A percentile compares a stretch with the other conserved stretches of the same genome.
These are phyloP conservation scores for Patella depressa DNA, from an alignment of 2,888 invertebrate species.

Conservation along the genomic window DNA sequence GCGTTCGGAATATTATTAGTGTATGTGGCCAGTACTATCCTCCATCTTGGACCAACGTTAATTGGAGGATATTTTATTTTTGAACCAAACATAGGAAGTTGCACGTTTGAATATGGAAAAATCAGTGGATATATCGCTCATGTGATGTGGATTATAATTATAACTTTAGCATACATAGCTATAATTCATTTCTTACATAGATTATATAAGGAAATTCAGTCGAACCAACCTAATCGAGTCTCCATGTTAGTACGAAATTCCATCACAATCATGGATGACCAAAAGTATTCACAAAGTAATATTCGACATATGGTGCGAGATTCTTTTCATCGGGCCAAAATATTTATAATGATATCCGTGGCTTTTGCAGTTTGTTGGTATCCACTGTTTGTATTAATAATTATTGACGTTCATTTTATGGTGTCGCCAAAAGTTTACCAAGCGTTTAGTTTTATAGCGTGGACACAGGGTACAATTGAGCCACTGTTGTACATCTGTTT, in stretches of 20 bases:
- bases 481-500: slow-evolving; percentile 68
- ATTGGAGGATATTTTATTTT: slow-evolving; percentile 71
- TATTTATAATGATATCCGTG: slow-evolving; percentile 64
- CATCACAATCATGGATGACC: slow-evolving; percentile 59
- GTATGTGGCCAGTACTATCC: slow-evolving; percentile 68
- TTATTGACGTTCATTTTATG: slow-evolving; percentile 66
- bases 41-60: slow-evolving; percentile 71
- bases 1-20: slow-evolving; percentile 70
- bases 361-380: slow-evolving; percentile 69
- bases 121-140: slow-evolving; percentile 70
- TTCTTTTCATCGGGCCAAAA: slow-evolving; percentile 65
- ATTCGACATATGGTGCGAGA: slow-evolving; percentile 60
- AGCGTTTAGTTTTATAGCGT: slow-evolving; percentile 69
- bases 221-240: slow-evolving; percentile 63
- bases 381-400: slow-evolving; percentile 67
- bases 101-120: slow-evolving; percentile 68
- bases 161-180: slow-evolving; percentile 64
- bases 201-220: slow-evolving; percentile 68
- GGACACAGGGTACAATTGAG: slow-evolving; percentile 69
- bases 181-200: slow-evolving; percentile 66
- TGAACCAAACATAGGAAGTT: slow-evolving; percentile 69
- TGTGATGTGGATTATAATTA: slow-evolving; percentile 70
- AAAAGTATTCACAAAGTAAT: slow-evolving; percentile 50
- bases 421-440: slow-evolving; percentile 69
- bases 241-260: slow-evolving; percentile 67